Evolutionary conservation across 2,888 invertebrate genomes (phyloP).

Genomic region (Fabriciana adippe): DNA sequence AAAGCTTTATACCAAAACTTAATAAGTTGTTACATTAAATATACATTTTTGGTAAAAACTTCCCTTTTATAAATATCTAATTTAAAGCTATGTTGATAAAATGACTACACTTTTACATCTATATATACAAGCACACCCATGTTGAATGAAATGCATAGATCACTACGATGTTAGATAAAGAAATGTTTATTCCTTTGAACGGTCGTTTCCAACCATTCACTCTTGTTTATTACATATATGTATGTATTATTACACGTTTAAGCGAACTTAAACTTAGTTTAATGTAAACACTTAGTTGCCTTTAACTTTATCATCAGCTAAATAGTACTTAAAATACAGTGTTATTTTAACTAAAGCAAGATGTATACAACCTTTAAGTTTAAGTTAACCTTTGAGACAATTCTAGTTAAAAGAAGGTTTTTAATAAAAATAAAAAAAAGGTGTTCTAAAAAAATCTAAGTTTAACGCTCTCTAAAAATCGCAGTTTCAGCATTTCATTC

Average conservation of each 20-base stretch:
- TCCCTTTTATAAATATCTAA: slow-evolving; percentile 66
- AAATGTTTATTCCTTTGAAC: background rate
- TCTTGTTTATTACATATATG: background rate
- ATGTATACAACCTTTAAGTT: slow-evolving; percentile 11
- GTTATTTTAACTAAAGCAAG: slow-evolving; percentile 3
- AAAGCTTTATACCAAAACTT: slow-evolving; percentile 76
- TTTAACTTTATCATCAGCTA: background rate
- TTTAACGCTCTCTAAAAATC: slow-evolving; percentile 23
- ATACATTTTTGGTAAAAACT: slow-evolving; percentile 80
- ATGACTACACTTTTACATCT: slow-evolving; percentile 70
- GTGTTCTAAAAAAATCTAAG: slow-evolving; percentile 1
- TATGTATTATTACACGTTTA: too few relatives aligned
- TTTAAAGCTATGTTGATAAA: slow-evolving; percentile 78
- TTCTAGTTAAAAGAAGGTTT: background rate
- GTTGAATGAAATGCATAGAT: slow-evolving; percentile 33
- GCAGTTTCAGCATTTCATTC: slow-evolving; percentile 37
- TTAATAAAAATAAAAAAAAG: background rate
- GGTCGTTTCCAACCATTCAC: background rate
- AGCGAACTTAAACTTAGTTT: background rate
- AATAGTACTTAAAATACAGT: background rate
- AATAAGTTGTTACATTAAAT: slow-evolving; percentile 63
- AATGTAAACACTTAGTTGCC: background rate
- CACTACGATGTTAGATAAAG: slow-evolving; percentile 25
- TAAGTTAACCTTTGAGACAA: background rate
- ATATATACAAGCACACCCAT: slow-evolving; percentile 52